These are phyloP conservation scores for Characodon lateralis DNA, from an alignment of 2,797 vertebrate species.

Conservation along the genomic window DNA sequence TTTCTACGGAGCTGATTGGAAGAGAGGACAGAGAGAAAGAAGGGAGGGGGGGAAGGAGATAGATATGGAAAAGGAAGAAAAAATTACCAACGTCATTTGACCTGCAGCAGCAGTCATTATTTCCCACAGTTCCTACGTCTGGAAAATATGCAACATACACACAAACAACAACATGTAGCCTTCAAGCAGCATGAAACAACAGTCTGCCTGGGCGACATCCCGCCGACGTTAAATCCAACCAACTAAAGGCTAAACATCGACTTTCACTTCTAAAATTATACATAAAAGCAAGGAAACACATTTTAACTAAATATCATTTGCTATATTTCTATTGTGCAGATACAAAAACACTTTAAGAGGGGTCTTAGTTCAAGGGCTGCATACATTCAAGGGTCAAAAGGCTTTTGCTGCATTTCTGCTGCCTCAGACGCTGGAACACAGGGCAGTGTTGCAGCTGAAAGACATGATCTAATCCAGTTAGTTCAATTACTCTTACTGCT, in stretches of 20 bases:
- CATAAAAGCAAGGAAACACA: constrained; percentile 41
- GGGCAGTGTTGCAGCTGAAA: too few relatives aligned
- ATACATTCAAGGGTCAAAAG: neutral
- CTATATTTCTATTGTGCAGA: neutral
- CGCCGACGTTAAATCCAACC: constrained; percentile 7
- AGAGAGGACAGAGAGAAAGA: constrained; percentile 68
- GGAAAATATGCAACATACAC: constrained; percentile 97
- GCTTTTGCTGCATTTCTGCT: neutral
- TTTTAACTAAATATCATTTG: constrained; percentile 18
- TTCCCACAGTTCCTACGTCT: constrained; percentile 99
- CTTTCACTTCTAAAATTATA: constrained; percentile 28
- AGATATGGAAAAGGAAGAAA: constrained; percentile 95
- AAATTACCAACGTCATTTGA: constrained; percentile 99
- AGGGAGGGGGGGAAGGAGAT: constrained; percentile 70
- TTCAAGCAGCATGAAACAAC: constrained; percentile 79
- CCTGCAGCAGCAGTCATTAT: constrained; percentile 98
- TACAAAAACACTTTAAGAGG: neutral
- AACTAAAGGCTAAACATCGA: constrained; percentile 21
- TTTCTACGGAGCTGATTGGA: constrained; percentile 65
- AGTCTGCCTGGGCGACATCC: constrained; percentile 54
- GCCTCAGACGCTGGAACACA: neutral
- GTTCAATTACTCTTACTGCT: neutral
- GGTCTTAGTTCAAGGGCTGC: neutral
- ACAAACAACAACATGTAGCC: constrained; percentile 80
- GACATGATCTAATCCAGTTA: neutral